Evolutionary conservation across 2,888 invertebrate species (phyloP).

Genomic region (Tribolium freemani): DNA sequence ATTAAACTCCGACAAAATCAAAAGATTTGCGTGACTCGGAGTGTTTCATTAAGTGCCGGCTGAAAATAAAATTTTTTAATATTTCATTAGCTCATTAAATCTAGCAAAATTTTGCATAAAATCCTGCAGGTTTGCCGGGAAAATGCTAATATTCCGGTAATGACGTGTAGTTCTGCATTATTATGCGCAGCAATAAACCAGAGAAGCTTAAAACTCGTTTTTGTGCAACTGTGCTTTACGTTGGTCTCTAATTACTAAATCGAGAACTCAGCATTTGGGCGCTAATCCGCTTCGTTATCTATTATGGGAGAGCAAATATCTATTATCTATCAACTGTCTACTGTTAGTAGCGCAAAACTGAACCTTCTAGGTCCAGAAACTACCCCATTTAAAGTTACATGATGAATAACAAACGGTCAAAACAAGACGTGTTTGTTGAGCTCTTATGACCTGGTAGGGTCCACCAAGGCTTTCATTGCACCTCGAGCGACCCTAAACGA

Average conservation of each 20-base stretch:
- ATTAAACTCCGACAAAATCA: too few relatives aligned
- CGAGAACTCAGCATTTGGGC: background rate
- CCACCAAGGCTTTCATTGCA: slow-evolving; percentile 28
- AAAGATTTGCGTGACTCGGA: slow-evolving; percentile 12
- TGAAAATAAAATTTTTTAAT: background rate
- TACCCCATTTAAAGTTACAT: slow-evolving; percentile 40
- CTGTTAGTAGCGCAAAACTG: background rate
- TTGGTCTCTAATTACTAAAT: slow-evolving; percentile 2
- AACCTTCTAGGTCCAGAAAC: background rate
- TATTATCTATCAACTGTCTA: background rate
- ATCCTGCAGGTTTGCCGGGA: too few relatives aligned
- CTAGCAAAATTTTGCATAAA: slow-evolving; percentile 2
- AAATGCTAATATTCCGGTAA: slow-evolving; percentile 7
- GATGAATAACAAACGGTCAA: slow-evolving; percentile 43
- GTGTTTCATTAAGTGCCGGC: background rate
- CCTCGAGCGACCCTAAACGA: slow-evolving; percentile 43
- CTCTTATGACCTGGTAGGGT: slow-evolving; percentile 42
- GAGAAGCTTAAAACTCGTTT: slow-evolving; percentile 7
- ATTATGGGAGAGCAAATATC: background rate
- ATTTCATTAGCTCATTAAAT: background rate
- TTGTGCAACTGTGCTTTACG: background rate
- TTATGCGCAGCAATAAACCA: slow-evolving; percentile 9
- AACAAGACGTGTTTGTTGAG: slow-evolving; percentile 46
- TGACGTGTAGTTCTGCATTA: slow-evolving; percentile 16
- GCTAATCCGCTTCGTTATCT: background rate